Evolutionary conservation across 2,797 vertebrate species (phyloP), one percentile per base, ranked within the genome.

Genomic region (Cirrhinus molitorella): DNA sequence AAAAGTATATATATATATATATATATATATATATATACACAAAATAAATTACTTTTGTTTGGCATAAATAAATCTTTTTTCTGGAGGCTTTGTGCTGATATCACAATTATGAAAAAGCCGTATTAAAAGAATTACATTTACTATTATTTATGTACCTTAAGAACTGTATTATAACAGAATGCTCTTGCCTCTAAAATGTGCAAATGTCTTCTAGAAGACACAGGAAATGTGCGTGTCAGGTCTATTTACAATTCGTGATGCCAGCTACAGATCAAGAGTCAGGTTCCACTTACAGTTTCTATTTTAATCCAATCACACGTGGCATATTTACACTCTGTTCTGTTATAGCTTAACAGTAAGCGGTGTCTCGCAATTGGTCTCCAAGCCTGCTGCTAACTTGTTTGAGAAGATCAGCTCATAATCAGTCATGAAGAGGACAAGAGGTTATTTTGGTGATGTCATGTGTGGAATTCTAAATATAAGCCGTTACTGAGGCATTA

Each of bases 381-480:
- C 19, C 9, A 31, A 37, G 25, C 34, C 14, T 65, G 57, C 37
- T 43, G n/a, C 4, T 55, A 59, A 80, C 66, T 68, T 59, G 6
- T 31, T 85, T 40, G 31, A 82, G 63, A 63, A 23, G 80, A 51
- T 61, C 45, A 40, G 75, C 81, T 72, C 37, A 68, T 59, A 49
- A 28, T 77, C 31, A 55, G 51, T 57, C n/a, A 61, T 34, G 19
- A 55, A 51, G 67, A 11, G 43, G n/a, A 61, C n/a, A 66, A 80
- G 31, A 13, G 63, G 40, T 86, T 89, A 86, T 86, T 84, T 88
- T 83, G 78, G 77, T 79, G 28, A 59, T 79, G 72, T 84, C 85
- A 82, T 78, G 80, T 82, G 79, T 76, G 57, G 40, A 73, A 81
- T 81, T 82, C 66, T 86, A 88, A 87, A 88, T 87, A 83, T 87